phyloP scores from a whole-genome alignment of 1,140 invertebrate species.

The Aphelenchoides avenae region DNA sequence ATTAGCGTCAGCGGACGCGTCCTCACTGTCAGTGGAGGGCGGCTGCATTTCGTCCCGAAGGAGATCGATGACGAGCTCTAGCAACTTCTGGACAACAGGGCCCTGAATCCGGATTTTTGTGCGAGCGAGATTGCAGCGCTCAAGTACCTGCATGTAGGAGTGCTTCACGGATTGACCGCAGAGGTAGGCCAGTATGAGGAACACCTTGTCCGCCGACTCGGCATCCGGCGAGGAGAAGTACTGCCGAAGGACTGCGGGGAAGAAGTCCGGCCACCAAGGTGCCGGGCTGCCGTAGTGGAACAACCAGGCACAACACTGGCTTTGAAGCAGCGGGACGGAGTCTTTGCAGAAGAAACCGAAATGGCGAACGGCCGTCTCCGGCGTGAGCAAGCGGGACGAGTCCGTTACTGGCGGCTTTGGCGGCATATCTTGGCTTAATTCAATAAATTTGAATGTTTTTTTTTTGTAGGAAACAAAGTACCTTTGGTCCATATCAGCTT shows the following conservation, averaged over 20 bases:
- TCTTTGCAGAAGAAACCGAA: constrained; percentile 33
- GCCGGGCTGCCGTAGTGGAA: constrained; percentile 18
- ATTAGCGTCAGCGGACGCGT: too few species aligned
- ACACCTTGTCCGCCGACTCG: constrained; percentile 10
- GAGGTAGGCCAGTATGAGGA: constrained; percentile 26
- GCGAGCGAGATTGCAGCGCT: too few species aligned
- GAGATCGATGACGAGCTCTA: too few species aligned
- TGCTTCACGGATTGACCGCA: constrained; percentile 32
- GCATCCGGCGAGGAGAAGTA: constrained; percentile 28
- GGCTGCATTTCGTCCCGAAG: too few species aligned
- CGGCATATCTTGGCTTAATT: too few species aligned
- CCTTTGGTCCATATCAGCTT: too few species aligned
- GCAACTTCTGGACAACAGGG: too few species aligned
- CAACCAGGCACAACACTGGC: constrained; percentile 24
- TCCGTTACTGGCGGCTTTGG: too few species aligned
- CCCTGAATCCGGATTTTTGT: too few species aligned
- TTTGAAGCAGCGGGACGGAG: constrained; percentile 13
- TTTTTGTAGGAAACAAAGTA: too few species aligned
- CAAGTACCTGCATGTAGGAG: constrained; percentile 9
- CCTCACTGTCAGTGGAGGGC: too few species aligned
- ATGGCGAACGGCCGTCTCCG: constrained; percentile 28
- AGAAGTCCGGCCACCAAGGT: constrained; percentile 31
- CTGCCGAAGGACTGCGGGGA: constrained; percentile 17
- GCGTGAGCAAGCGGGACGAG: constrained; percentile 6
- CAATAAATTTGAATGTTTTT: too few species aligned